Percentiles rank a stretch among this genome's conserved stretches.
phyloP scores from a whole-genome alignment of 53 echinoderm and acorn worm species.

The Glandiceps talaboti region DNA sequence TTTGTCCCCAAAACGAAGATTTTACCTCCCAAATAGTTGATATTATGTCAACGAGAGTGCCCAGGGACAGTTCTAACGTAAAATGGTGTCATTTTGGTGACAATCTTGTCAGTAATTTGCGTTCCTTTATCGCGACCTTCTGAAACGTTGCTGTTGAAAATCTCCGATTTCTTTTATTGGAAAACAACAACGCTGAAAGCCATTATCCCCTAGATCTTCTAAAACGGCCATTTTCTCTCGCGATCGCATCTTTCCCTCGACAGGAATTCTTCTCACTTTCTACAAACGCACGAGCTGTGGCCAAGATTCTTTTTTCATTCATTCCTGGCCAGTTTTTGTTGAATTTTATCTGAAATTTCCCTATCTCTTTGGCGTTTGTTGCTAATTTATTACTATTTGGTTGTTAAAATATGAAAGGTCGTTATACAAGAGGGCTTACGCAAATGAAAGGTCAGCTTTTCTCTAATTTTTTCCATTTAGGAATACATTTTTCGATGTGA shows the following conservation, averaged over 20 bases:
- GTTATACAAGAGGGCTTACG: slow-evolving; percentile 31
- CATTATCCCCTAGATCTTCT: slow-evolving; percentile 37
- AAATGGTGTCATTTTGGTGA: not conserved
- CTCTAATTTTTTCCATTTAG: not conserved
- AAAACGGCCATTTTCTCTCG: not conserved
- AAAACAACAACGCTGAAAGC: slow-evolving; percentile 73
- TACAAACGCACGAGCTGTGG: not conserved
- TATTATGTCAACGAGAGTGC: not conserved
- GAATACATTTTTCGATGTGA: not conserved
- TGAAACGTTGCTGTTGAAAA: slow-evolving; percentile 65
- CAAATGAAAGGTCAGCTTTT: not conserved
- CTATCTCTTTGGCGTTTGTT: slow-evolving; percentile 6
- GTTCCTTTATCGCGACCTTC: slow-evolving; percentile 43
- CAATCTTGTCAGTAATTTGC: not conserved
- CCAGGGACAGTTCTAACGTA: not conserved
- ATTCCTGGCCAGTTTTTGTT: slow-evolving; percentile 5
- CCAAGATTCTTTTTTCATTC: not conserved
- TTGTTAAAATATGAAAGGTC: slow-evolving; percentile 34
- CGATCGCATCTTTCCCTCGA: not conserved
- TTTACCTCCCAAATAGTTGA: not conserved
- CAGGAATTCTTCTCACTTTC: not conserved
- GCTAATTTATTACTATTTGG: slow-evolving; percentile 46
- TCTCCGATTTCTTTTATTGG: slow-evolving; percentile 86
- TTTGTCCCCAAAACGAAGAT: not conserved
- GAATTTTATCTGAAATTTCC: slow-evolving; percentile 28